Evolutionary conservation across 2,113 vertebrate genomes (phyloP), one percentile per base, ranked within the genome.

Genomic region (Scytalopus superciliaris): DNA sequence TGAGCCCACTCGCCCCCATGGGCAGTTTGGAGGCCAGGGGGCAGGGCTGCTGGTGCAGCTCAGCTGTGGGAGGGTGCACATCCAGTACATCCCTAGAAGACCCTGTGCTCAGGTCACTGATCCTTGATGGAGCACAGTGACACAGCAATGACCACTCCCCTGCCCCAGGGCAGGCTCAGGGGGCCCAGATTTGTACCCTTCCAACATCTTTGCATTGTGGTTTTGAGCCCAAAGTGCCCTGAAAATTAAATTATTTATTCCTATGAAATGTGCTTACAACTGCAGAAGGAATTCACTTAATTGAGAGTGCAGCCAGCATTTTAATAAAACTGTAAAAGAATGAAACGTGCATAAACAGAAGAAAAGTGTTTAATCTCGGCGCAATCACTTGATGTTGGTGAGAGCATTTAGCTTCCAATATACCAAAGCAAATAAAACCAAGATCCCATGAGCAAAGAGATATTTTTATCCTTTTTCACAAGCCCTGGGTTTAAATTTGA

Each of bases 251-350:
- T 90, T 67, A 86, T 89, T 96, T 93, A 84, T 90, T 92, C 76
- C 21, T 77, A 7, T 3, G 73, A 86, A 92, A 73, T 80, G 90
- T 88, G 90, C 88, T 90, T 92, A 92, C 90, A 86, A 50, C 74
- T 62, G 89, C 76, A 84, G 55, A 70, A 92, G 66, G 68, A 64
- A 87, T 90, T 90, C 4, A 5, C 63, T 89, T 95, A 92, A 86
- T 92, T 95, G 95, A 81, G 86, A 94, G 96, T 16, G 60, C 94
- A 94, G 72, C 75, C 80, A 77, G 86, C 76, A 2, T 92, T 92
- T 94, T 84, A 95, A 96, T 95, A 92, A 90, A 90, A 86, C 94
- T 33, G 80, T 86, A 95, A 93, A 92, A 78, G 86, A 76, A 81
- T 63, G 93, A 89, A 94, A 96, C 10, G 30, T 80, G 59, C 94